Evolutionary conservation across 1,140 invertebrate species (phyloP), one percentile per base, ranked within the genome.

Genomic region (Papilio xuthus): DNA sequence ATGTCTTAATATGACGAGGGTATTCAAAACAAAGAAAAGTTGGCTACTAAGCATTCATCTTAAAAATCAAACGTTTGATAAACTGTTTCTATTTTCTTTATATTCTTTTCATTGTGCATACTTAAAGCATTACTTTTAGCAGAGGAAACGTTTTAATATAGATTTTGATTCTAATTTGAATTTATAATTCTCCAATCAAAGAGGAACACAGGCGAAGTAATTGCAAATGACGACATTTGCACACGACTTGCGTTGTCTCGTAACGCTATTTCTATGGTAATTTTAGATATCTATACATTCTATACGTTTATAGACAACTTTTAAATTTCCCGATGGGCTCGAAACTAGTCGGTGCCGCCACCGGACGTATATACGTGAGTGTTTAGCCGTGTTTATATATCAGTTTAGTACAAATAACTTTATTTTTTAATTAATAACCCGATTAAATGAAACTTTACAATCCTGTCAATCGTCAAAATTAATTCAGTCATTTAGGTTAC

Each of bases 221-320:
- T 73, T 73, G 23, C 71, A 73, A 73, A 12, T 47, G 42, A 47
- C 42, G 20, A 73, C 37, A 71, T 73, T 73, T 47, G 42, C 69
- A 32, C 23, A 47, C 71, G 71, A 47, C 20, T 42, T 73, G 42
- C 42, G 23, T 28, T 73, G 12, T 42, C 71, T 73, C 50, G 71
- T 72, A 73, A 37, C 10, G 3, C 71, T 50, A 73, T 73, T 50
- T 73, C 71, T 73, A 73, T 73, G 71, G 71, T 73, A 73, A 73
- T 73, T 73, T 73, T 47, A 47, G n/a, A 13, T 20, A 20, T 13
- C 0, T 44, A 50, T 15, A 73, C 13, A 23, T 28, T 67, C 10
- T 28, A 15, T 32, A 28, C 4, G 18, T 1, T 18, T 53, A 20
- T 9, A n/a, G 50, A 53, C 18, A 53, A 53, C 18, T 53, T 53